phyloP scores from a whole-genome alignment of 92 coral and sea anemone genomes.

The Parazoanthus darwini region DNA sequence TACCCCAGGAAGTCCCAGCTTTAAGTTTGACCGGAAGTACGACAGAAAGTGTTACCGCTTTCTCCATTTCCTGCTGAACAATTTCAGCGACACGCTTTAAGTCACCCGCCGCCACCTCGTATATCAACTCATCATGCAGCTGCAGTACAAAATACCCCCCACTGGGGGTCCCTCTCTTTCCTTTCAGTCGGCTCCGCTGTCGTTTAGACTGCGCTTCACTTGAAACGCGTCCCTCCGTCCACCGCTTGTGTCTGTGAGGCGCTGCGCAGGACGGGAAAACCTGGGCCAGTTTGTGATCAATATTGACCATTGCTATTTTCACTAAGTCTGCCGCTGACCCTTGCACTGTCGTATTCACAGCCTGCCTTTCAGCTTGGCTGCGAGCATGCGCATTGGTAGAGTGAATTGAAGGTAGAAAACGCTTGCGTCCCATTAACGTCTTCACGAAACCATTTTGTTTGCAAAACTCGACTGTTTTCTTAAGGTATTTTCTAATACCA shows the following conservation, averaged over 20 bases:
- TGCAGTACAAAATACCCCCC: constrained; percentile 93
- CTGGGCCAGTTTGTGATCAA: constrained; percentile 74
- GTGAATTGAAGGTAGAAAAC: constrained; percentile 84
- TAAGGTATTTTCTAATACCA: constrained; percentile 78
- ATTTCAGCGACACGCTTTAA: constrained; percentile 77
- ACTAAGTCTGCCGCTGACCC: constrained; percentile 99
- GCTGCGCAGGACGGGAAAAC: constrained; percentile 68
- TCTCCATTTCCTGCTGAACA: constrained; percentile 89
- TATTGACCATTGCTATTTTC: constrained; percentile 91
- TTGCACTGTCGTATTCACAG: constrained; percentile 97
- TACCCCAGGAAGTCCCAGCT: constrained; percentile 98
- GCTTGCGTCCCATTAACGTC: constrained; percentile 82
- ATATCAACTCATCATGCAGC: constrained; percentile 90
- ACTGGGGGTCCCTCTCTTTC: constrained; percentile 52
- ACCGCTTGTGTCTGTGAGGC: constrained; percentile 74
- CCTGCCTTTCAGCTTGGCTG: constrained; percentile 95
- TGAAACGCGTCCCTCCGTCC: constrained; percentile 1
- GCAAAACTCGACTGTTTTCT: constrained; percentile 85
- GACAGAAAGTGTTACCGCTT: constrained; percentile 84
- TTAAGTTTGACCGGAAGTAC: constrained; percentile 88
- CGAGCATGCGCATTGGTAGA: constrained; percentile 84
- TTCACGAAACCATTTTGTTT: constrained; percentile 78
- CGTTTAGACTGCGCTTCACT: constrained; percentile 25
- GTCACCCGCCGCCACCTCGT: constrained; percentile 81
- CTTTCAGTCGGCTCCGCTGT: constrained; percentile 55